phyloP scores from a whole-genome alignment of 92 coral and sea anemone genomes.

The Chrysogorgia sp. region DNA sequence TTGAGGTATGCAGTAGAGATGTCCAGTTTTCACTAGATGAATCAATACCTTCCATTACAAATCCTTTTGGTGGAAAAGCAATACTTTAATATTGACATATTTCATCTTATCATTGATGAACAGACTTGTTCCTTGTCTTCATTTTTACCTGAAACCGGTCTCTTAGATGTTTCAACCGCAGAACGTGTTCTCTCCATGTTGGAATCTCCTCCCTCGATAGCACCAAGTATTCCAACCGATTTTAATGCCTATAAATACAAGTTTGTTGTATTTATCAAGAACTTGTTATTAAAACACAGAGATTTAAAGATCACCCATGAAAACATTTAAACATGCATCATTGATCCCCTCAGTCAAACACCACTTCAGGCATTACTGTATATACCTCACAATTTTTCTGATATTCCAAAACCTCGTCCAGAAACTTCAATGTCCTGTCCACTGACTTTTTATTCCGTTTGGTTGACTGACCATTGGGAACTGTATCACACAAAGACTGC shows the following conservation, averaged over 20 bases:
- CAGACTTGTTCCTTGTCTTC: too few relatives aligned
- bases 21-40: conserved; percentile 64
- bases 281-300: not conserved
- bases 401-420: conserved; percentile 70
- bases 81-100: too few relatives aligned
- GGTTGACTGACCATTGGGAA: conserved; percentile 75
- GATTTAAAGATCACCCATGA: not conserved
- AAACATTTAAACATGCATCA: not conserved
- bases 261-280: not conserved
- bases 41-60: conserved; percentile 84
- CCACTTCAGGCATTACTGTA: too few relatives aligned
- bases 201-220: conserved; percentile 82
- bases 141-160: conserved; percentile 77
- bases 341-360: not conserved
- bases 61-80: not conserved
- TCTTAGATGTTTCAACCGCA: conserved; percentile 77
- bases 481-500: conserved; percentile 91
- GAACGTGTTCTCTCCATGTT: conserved; percentile 74
- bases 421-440: conserved; percentile 83
- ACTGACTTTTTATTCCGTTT: conserved; percentile 91
- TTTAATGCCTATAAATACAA: conserved; percentile 44
- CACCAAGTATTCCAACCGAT: conserved; percentile 69
- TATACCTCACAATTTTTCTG: conserved; percentile 57
- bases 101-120: too few relatives aligned
- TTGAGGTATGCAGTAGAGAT: conserved; percentile 56